A percentile compares a stretch with the other conserved stretches of the same genome.
Conservation (phyloP, 1,140 invertebrate genomes). For the Zaprionus taronus region DNA sequence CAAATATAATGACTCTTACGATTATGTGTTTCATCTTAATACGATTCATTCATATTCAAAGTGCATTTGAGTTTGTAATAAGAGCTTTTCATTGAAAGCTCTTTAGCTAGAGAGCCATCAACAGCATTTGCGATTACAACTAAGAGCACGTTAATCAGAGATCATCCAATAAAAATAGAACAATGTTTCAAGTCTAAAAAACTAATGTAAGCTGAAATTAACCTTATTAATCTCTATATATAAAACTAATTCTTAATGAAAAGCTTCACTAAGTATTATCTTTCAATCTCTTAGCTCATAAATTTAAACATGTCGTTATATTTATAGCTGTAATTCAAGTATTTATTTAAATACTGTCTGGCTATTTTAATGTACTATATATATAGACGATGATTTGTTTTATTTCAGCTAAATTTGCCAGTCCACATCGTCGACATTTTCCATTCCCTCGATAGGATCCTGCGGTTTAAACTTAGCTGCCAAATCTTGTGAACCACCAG, state of each 20-base stretch:
- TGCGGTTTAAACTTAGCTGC: neutral
- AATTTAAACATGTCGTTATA: neutral
- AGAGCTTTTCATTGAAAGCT: no score
- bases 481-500: neutral
- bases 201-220: neutral
- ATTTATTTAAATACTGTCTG: neutral
- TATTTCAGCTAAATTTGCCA: neutral
- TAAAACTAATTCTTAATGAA: neutral
- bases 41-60: no score
- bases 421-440: neutral
- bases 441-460: conserved; percentile 1
- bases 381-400: neutral
- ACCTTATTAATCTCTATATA: neutral
- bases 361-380: neutral
- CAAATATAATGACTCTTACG: no score
- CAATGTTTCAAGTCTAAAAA: neutral
- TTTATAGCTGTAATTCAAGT: neutral
- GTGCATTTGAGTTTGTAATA: no score
- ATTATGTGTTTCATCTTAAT: no score
- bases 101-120: no score
- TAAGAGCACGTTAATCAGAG: no score
- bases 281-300: neutral
- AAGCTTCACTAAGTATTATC: neutral
- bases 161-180: neutral
- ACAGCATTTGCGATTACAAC: no score